Evolutionary conservation across 2,113 vertebrate species (phyloP), one percentile per base, ranked within the genome.

Genomic region (Tamias sibiricus): DNA sequence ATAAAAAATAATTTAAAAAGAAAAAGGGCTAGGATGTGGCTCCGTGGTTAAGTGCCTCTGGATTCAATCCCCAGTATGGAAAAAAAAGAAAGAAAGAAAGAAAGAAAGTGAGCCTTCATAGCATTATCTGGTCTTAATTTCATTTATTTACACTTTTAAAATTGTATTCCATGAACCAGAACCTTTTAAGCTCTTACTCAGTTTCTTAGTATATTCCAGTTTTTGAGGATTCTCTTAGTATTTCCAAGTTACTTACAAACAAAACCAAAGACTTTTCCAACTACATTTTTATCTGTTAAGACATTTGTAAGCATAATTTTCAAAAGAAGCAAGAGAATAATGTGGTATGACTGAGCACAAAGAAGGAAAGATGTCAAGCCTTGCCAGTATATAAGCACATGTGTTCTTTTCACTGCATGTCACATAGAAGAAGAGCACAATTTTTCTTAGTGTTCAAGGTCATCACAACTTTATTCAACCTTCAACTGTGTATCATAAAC

Each of bases 61-160:
- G 19, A 19, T 57, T 57, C 54, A 57, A 57, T 22, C 20, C 54
- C 54, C 6, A 17, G 54, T 57, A 57, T 20, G 7, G 22, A 57
- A 57, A 57, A 22, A 22, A 57, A 57, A 57, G 7, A 22, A 52
- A 57, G 7, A 57, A 57, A 57, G 2, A 57, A 22, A 57, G 1
- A 57, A 7, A 57, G 1, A 22, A 87, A 94, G 17, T n/a, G 81
- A 80, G 14, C 91, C 0, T 47, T 28, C 28, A 44, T 57, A n/a
- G 5, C 26, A 86, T 92, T 64, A 30, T 62, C 72, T 88, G 77
- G 22, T 82, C 40, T 95, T 94, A 42, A 79, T 90, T 94, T 97
- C 47, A 90, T 64, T 94, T 90, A 66, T 80, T 96, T 95, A 57
- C 57, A 75, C 47, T 75, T 89, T 96, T 59, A 87, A 90, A 97